Percentiles rank a stretch among this genome's conserved stretches.
These are phyloP conservation scores for Thamnophis sirtalis DNA, from an alignment of 2,113 vertebrate species.

Conservation along the genomic window DNA sequence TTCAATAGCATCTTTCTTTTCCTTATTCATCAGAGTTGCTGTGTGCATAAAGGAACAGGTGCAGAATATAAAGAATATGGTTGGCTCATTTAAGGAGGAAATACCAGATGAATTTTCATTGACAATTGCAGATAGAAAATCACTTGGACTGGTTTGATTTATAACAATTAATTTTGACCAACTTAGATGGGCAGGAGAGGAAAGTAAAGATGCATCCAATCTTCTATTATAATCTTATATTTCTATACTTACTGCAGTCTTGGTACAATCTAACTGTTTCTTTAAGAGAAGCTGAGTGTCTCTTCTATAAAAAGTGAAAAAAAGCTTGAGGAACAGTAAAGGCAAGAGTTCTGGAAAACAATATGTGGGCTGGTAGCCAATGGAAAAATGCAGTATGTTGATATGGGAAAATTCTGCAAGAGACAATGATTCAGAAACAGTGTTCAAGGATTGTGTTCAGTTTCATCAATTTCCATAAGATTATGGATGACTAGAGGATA, in stretches of 20 bases:
- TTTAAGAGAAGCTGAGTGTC: not conserved
- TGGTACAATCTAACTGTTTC: too few species aligned
- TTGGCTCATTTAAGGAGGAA: not conserved
- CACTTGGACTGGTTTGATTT: too few species aligned
- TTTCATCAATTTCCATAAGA: not conserved
- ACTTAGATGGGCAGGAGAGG: too few species aligned
- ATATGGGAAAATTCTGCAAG: not conserved
- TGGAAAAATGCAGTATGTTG: not conserved
- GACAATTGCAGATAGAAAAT: too few species aligned
- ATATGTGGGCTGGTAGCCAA: not conserved
- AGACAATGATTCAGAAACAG: not conserved
- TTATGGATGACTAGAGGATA: not conserved
- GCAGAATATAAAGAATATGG: not conserved
- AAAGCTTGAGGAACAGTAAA: not conserved
- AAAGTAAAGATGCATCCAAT: too few species aligned
- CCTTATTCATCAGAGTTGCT: not conserved
- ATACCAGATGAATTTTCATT: not conserved
- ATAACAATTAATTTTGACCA: too few species aligned
- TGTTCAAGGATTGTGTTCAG: not conserved
- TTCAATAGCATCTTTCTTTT: not conserved
- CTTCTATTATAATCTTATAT: too few species aligned
- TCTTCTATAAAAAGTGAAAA: not conserved
- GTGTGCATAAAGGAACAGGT: not conserved
- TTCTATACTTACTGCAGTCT: too few species aligned
- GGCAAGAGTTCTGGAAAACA: not conserved